These are phyloP conservation scores for Nematolebias whitei DNA, from an alignment of 2,113 vertebrate species.

Conservation along the genomic window DNA sequence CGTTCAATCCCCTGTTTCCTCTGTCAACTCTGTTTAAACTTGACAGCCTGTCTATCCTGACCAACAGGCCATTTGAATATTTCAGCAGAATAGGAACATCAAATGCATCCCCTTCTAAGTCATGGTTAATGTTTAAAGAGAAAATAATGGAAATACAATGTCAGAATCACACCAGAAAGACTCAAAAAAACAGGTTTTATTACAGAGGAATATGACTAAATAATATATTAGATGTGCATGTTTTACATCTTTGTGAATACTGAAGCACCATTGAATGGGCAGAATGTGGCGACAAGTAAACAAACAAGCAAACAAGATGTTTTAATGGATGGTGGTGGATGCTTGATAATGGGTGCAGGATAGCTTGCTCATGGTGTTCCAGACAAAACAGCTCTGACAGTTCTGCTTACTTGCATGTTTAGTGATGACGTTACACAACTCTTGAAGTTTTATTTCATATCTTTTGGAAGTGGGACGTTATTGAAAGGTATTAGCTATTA, in stretches of 20 bases:
- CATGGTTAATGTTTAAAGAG: constrained; percentile 96
- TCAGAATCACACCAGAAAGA: constrained; percentile 78
- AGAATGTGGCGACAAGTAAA: constrained; percentile 75
- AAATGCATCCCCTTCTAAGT: constrained; percentile 81
- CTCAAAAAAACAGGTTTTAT: constrained; percentile 81
- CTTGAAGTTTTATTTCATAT: constrained; percentile 6
- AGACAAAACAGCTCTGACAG: constrained; percentile 81
- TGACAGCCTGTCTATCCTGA: constrained; percentile 60
- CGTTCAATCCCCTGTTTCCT: constrained; percentile 65
- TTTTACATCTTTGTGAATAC: constrained; percentile 91
- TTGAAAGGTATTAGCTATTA: too few species aligned
- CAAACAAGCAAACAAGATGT: constrained; percentile 69
- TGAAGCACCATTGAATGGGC: constrained; percentile 81
- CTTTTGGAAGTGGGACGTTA: too few species aligned
- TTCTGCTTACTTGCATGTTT: constrained; percentile 68
- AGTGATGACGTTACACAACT: constrained; percentile 37
- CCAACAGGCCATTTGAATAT: constrained; percentile 78
- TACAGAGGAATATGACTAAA: constrained; percentile 84
- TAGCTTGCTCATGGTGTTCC: constrained; percentile 59
- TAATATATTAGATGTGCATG: constrained; percentile 88
- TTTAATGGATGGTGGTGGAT: constrained; percentile 75
- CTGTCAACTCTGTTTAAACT: constrained; percentile 73
- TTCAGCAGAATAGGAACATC: constrained; percentile 66
- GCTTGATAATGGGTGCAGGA: constrained; percentile 65
- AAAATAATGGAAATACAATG: constrained; percentile 92